phyloP scores from a whole-genome alignment of 2,113 vertebrate genomes.

The Neodontobutis hainanensis region DNA sequence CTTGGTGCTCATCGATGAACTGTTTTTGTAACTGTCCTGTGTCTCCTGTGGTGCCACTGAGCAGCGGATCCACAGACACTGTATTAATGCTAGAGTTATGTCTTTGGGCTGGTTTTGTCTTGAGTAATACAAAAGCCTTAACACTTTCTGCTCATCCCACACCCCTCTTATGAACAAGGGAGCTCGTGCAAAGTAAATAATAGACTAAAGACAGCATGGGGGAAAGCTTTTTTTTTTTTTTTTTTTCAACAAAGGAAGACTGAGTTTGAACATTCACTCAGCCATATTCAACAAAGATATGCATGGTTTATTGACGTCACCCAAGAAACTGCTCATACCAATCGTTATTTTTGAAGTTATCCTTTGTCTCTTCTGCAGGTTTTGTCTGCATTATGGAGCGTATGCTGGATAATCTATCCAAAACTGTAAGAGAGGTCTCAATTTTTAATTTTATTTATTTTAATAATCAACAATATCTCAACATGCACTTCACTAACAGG shows the following conservation, averaged over 20 bases:
- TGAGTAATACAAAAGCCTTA: background rate
- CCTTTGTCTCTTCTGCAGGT: conserved; percentile 32
- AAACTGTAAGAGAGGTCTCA: conserved; percentile 70
- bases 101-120: too few relatives aligned
- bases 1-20: too few relatives aligned
- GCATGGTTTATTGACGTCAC: too few relatives aligned
- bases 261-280: too few relatives aligned
- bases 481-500: too few relatives aligned
- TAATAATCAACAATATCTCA: too few relatives aligned
- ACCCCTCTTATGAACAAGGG: background rate
- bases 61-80: background rate
- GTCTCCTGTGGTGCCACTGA: background rate
- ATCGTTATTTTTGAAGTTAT: background rate
- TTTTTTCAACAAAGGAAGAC: too few relatives aligned
- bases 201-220: background rate
- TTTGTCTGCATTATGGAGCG: conserved; percentile 63
- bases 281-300: too few relatives aligned
- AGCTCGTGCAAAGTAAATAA: background rate
- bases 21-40: background rate
- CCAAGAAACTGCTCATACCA: background rate
- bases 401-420: conserved; percentile 46
- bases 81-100: too few relatives aligned
- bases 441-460: too few relatives aligned
- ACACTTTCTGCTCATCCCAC: background rate
- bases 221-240: background rate